These are phyloP conservation scores for Micromesistius poutassou DNA, from an alignment of 2,797 vertebrate species.

Conservation along the genomic window DNA sequence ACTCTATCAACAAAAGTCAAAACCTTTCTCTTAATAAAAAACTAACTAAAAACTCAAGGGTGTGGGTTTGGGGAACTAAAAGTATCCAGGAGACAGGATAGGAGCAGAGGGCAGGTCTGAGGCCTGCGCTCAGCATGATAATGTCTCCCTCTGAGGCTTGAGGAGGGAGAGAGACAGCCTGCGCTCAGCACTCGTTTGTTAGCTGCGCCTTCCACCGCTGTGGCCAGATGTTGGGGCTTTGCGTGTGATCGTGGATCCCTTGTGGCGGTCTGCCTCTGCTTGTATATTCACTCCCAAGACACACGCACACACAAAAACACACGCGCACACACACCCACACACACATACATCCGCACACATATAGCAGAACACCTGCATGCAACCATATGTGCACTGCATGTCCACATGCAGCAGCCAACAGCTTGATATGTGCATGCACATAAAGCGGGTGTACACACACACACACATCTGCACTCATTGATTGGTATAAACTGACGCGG, in stretches of 20 bases:
- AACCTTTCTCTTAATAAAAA: background rate
- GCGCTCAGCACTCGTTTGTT: slow-evolving; percentile 47
- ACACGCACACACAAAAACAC: too few species aligned
- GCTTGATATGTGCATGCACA: too few species aligned
- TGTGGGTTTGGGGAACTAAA: slow-evolving; percentile 37
- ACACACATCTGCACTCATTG: background rate
- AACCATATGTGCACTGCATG: too few species aligned
- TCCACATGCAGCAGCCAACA: too few species aligned
- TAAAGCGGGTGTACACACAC: too few species aligned
- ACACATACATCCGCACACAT: too few species aligned
- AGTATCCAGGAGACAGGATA: slow-evolving; percentile 42
- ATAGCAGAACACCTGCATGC: too few species aligned
- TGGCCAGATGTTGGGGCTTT: slow-evolving; percentile 74
- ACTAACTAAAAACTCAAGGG: slow-evolving; percentile 32
- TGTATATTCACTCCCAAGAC: slow-evolving; percentile 25
- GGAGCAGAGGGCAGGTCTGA: slow-evolving; percentile 15
- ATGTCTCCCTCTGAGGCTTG: slow-evolving; percentile 51
- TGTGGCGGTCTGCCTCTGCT: slow-evolving; percentile 54
- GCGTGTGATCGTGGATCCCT: slow-evolving; percentile 69
- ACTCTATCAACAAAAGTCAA: background rate
- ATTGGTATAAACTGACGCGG: slow-evolving; percentile 19
- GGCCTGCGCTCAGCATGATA: slow-evolving; percentile 45
- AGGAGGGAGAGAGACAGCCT: slow-evolving; percentile 27
- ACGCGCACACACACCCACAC: too few species aligned
- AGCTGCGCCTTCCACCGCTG: slow-evolving; percentile 44